A percentile compares a stretch with the other conserved stretches of the same genome.
Conservation (phyloP, 2,113 vertebrate species). For the Antechinus stuartii region DNA sequence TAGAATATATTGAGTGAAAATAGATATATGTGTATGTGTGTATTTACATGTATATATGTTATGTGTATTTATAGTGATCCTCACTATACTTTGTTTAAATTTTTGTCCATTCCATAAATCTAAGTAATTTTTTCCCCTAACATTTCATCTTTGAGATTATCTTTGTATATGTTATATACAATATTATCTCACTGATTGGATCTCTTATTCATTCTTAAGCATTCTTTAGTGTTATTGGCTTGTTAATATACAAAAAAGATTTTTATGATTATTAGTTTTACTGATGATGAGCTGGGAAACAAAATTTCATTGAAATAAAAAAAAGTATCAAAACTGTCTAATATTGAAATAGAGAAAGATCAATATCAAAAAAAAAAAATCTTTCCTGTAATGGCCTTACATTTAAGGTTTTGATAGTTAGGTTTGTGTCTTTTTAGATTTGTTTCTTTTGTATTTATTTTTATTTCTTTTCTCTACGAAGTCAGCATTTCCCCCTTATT, state of each 20-base stretch:
- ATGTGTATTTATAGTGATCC: background rate
- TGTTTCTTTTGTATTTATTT: background rate
- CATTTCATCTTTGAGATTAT: background rate
- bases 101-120: background rate
- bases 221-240: too few species aligned
- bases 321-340: background rate
- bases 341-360: background rate
- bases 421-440: background rate
- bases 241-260: background rate
- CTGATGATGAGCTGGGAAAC: background rate
- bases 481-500: background rate
- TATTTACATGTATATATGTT: too few species aligned
- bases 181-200: background rate
- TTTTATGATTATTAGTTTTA: background rate
- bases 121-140: background rate
- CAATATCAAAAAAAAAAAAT: background rate
- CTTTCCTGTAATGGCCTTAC: background rate
- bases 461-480: background rate
- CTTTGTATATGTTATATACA: background rate
- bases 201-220: background rate
- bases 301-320: background rate
- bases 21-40: too few species aligned
- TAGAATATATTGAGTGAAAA: slow-evolving; percentile 17
- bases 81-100: background rate
- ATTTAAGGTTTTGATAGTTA: background rate